Base-by-base conservation (phyloP, 2,113 vertebrate genomes). In the Phodopus roborovskii region DNA sequence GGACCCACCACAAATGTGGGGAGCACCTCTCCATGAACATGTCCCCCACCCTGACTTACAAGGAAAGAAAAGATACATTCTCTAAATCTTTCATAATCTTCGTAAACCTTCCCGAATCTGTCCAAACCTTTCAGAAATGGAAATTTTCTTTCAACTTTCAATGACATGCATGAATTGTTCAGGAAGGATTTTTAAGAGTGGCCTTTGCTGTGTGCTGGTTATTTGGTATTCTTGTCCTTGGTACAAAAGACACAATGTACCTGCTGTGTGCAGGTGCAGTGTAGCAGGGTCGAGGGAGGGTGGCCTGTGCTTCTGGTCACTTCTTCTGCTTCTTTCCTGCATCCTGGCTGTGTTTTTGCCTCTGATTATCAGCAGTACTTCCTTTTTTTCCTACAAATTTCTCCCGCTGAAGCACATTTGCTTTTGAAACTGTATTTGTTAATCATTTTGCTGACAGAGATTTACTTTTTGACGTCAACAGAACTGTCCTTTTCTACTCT, bases 391-490 rank as follows among this genome's bases (percentile, higher is more conserved):
- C 5, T 45, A 66, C 60, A 45, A 17, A 33, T 66, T 48, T 19
- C 42, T 70, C 15, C 30, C 24, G 19, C 30, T 24, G 42, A 68
- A n/a, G 6, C 45, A 24, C 48, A 50, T 50, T 87, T 87, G 19
- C 33, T 70, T 71, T n/a, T 70, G 1, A 87, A 71, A 17, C 20
- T n/a, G 64, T 17, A 87, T 53, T 53, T 10, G 7, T 7, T 87
- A 87, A 70, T 24, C 5, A 68, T 68, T 70, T 53, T 71, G 42
- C 84, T 87, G 64, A 87, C 53, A 50, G 16, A 53, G 64, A 86
- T 86, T 86, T 86, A 48, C 70, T 87, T 87, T 64, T 87, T 87
- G 42, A 87, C 20, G 42, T 70, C 84, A 87, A 26, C 30, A 70
- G 64, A 87, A 68, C 30, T n/a, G 20, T 50, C 12, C 6, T 70